phyloP scores from a whole-genome alignment of 2,888 invertebrate species.

The Eutolmus rufibarbis region DNA sequence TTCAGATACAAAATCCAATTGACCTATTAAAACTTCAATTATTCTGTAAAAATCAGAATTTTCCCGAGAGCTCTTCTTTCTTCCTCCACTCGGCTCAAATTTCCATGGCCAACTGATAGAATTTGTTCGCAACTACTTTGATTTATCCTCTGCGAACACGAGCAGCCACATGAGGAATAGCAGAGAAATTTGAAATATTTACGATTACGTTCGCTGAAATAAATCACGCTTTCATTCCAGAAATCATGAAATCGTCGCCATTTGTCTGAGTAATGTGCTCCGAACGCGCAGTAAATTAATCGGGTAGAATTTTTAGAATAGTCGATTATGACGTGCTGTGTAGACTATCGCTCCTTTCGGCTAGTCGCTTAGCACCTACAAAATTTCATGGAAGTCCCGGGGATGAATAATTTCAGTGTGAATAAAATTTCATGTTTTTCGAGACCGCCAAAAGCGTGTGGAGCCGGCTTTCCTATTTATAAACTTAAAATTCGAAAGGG shows the following conservation, averaged over 20 bases:
- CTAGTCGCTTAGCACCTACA: not conserved
- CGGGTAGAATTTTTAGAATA: conserved; percentile 5
- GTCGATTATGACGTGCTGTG: conserved; percentile 15
- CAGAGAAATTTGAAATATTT: not conserved
- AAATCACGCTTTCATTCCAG: not conserved
- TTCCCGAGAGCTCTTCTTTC: too few relatives aligned
- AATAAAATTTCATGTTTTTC: conserved; percentile 17
- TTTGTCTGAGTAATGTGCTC: conserved; percentile 9
- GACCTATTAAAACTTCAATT: too few relatives aligned
- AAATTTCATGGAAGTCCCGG: not conserved
- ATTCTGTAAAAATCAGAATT: too few relatives aligned
- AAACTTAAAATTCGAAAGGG: not conserved
- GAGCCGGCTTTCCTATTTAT: not conserved
- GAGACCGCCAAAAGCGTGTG: not conserved
- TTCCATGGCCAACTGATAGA: too few relatives aligned
- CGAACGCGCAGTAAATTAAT: not conserved
- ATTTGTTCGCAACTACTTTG: not conserved
- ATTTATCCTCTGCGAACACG: not conserved
- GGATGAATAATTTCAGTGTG: conserved; percentile 2
- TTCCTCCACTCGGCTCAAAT: too few relatives aligned
- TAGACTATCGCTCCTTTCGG: not conserved
- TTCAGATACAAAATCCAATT: too few relatives aligned
- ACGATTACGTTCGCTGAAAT: not conserved
- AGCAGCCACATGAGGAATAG: not conserved
- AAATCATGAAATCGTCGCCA: not conserved